Percentiles rank a stretch among this genome's conserved stretches.
phyloP scores from a whole-genome alignment of 2,797 vertebrate genomes.

The Ibycter americanus region DNA sequence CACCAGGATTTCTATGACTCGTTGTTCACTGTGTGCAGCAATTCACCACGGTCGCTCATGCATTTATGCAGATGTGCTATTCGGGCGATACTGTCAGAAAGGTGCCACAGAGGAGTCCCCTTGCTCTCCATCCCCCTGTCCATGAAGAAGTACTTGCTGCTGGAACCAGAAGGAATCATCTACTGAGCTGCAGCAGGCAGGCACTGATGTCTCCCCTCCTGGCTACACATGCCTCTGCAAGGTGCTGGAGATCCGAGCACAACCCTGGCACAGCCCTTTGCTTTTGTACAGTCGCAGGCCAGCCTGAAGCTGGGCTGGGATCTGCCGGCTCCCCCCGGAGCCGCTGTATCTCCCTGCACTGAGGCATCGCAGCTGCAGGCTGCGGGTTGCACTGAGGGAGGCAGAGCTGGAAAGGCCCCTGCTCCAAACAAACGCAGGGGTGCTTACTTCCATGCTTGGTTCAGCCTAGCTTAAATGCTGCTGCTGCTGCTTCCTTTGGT shows the following conservation, averaged over 20 bases:
- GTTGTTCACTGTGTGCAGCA: conserved; percentile 86
- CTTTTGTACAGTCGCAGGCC: background rate
- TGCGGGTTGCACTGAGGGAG: background rate
- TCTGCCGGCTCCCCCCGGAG: background rate
- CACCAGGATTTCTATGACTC: conserved; percentile 90
- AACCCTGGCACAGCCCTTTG: background rate
- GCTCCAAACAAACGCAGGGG: background rate
- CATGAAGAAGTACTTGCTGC: conserved; percentile 87
- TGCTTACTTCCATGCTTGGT: background rate
- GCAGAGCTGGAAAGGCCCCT: background rate
- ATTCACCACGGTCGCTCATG: conserved; percentile 88
- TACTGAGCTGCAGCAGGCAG: conserved; percentile 64
- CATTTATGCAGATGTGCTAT: conserved; percentile 89
- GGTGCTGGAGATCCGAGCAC: background rate
- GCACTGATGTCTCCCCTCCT: accelerated
- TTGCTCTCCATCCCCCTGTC: conserved; percentile 81
- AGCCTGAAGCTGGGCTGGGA: background rate
- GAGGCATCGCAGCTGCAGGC: background rate
- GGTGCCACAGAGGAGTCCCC: conserved; percentile 78
- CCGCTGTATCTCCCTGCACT: background rate
- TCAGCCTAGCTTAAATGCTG: background rate
- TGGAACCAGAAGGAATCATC: conserved; percentile 87
- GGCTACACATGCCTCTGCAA: accelerated
- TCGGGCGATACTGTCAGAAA: conserved; percentile 70
- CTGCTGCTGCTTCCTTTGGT: background rate